Conservation (phyloP, 2,113 vertebrate genomes). For the Dryoscopus gambensis region DNA sequence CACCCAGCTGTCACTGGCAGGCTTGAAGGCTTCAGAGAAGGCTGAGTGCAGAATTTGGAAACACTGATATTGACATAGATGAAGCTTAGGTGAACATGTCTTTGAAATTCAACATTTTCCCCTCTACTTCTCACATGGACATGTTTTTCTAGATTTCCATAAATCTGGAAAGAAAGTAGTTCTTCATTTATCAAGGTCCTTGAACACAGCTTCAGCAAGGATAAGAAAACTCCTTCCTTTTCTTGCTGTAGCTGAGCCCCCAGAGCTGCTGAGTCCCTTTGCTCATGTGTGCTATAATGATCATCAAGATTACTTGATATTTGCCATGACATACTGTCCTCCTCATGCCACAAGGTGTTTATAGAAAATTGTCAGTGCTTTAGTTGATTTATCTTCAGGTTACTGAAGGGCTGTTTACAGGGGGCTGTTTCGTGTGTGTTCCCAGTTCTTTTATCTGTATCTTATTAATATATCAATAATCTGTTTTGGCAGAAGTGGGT, state of each 20-base stretch:
- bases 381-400: neutral
- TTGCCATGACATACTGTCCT: neutral
- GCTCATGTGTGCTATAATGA: accelerated
- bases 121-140: accelerated
- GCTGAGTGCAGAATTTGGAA: neutral
- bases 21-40: neutral
- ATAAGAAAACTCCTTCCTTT: neutral
- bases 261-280: neutral
- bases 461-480: neutral
- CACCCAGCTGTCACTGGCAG: neutral
- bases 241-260: neutral
- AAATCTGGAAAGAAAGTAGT: neutral
- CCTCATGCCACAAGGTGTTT: neutral
- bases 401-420: neutral
- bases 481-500: neutral
- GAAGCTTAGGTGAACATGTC: neutral
- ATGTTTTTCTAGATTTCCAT: neutral
- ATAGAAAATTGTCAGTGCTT: neutral
- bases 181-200: neutral
- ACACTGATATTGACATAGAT: neutral
- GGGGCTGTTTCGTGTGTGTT: neutral
- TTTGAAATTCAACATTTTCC: neutral
- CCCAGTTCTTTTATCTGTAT: neutral
- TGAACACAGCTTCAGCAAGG: neutral
- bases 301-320: accelerated